Conservation (phyloP, 2,113 vertebrate species). For the Pseudopodoces humilis region DNA sequence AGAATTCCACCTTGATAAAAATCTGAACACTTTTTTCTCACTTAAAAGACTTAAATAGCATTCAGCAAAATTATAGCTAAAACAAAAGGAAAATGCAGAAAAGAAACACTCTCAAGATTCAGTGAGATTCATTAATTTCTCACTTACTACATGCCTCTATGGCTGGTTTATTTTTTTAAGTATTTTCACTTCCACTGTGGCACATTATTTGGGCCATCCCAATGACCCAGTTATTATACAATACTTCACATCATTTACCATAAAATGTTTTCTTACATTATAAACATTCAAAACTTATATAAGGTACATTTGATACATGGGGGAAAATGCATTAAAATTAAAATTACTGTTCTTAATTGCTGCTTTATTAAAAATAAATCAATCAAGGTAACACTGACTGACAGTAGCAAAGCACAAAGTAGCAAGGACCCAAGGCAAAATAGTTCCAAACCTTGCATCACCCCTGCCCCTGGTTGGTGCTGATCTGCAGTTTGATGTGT, state of each 20-base stretch:
- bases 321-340: not conserved
- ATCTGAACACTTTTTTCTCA: not conserved
- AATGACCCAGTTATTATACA: not conserved
- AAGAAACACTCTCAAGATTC: not conserved
- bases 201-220: not conserved
- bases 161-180: not conserved
- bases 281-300: not conserved
- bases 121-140: not conserved
- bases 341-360: not conserved
- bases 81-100: not conserved
- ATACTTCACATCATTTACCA: not conserved
- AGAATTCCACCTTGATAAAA: not conserved
- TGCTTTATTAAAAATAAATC: not conserved
- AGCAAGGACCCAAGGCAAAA: not conserved
- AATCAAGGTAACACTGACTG: not conserved
- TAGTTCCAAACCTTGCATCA: accelerated
- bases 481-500: not conserved
- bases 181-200: not conserved
- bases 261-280: not conserved
- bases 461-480: not conserved
- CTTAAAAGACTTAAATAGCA: not conserved
- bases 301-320: not conserved
- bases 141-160: not conserved
- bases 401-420: not conserved
- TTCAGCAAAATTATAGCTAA: not conserved